Percentiles rank a stretch among this genome's conserved stretches.
Evolutionary conservation across 2,113 vertebrate species (phyloP).

Genomic region (Tamias sibiricus): DNA sequence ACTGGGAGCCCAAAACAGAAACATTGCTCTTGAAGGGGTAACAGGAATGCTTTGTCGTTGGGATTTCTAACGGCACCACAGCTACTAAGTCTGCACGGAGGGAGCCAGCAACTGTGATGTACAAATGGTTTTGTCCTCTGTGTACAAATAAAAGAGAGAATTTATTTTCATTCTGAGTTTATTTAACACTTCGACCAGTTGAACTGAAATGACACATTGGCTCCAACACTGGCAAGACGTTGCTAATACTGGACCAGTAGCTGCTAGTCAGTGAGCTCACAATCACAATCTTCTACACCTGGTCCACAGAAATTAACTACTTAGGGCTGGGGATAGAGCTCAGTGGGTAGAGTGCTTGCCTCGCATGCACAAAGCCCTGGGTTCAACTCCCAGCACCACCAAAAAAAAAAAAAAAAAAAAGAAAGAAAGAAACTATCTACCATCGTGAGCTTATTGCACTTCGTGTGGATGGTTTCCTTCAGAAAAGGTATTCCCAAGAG

Average conservation of each 20-base stretch:
- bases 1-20: neutral
- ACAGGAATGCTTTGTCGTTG: neutral
- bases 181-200: slow-evolving; percentile 88
- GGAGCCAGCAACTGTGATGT: neutral
- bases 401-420: too few relatives aligned
- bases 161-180: slow-evolving; percentile 80
- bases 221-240: slow-evolving; percentile 79
- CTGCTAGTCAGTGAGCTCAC: slow-evolving; percentile 57
- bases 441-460: slow-evolving; percentile 72
- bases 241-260: slow-evolving; percentile 76
- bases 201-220: slow-evolving; percentile 86
- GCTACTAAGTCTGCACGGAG: neutral
- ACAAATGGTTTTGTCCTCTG: neutral
- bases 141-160: slow-evolving; percentile 47
- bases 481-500: slow-evolving; percentile 64
- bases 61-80: neutral
- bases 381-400: too few relatives aligned
- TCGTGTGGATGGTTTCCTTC: slow-evolving; percentile 53
- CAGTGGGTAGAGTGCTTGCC: too few relatives aligned
- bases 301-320: neutral
- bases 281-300: slow-evolving; percentile 22
- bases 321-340: too few relatives aligned
- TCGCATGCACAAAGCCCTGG: too few relatives aligned
- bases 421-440: too few relatives aligned
- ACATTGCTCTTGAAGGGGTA: neutral